phyloP scores from a whole-genome alignment of 2,113 vertebrate species.

The Agelaius tricolor region DNA sequence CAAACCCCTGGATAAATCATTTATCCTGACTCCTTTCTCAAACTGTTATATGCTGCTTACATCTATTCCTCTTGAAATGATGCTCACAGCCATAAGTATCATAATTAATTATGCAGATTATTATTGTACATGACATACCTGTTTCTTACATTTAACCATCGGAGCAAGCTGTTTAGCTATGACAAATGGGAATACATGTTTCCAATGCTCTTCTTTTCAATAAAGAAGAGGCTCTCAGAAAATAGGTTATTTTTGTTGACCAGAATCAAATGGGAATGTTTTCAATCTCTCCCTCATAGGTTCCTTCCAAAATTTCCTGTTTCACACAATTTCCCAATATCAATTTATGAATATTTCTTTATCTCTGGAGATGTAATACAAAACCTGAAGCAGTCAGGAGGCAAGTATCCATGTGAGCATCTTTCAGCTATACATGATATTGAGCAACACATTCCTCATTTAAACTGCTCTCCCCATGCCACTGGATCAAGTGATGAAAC shows the following conservation, averaged over 20 bases:
- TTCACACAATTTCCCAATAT: not conserved
- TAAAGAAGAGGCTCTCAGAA: not conserved
- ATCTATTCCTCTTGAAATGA: not conserved
- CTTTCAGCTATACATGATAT: not conserved
- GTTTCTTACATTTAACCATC: not conserved
- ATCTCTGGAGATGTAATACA: not conserved
- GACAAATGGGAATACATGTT: not conserved
- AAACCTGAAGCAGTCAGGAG: not conserved
- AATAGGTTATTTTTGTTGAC: not conserved
- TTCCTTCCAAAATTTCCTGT: not conserved
- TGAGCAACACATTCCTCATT: not conserved
- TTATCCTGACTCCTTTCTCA: not conserved
- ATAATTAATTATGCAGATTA: not conserved
- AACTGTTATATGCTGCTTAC: not conserved
- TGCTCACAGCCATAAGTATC: not conserved
- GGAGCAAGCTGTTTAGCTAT: not conserved
- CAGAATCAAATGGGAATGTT: not conserved
- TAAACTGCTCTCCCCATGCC: not conserved
- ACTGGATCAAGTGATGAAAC: not conserved
- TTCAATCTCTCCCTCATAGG: not conserved
- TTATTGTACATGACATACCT: not conserved
- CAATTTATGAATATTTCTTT: not conserved
- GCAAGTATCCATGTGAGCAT: not conserved
- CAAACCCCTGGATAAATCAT: not conserved
- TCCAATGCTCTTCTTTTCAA: not conserved